phyloP scores from a whole-genome alignment of 2,888 invertebrate species.

The Ischnura elegans region DNA sequence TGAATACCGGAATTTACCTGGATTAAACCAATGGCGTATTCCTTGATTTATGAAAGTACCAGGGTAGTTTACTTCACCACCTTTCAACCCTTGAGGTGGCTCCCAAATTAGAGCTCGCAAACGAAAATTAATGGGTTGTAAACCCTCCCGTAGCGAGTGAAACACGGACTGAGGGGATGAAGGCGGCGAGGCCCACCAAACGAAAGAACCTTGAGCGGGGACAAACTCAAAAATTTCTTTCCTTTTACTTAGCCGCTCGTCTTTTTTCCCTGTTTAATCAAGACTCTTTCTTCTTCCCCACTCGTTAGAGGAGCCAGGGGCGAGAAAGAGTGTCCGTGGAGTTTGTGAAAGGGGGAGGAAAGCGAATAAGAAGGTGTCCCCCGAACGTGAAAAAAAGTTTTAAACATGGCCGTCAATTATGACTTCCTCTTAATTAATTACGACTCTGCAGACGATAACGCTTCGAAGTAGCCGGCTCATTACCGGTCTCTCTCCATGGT shows the following conservation, averaged over 20 bases:
- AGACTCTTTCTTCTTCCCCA: not conserved
- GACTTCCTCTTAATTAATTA: slow-evolving; percentile 48
- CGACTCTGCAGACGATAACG: slow-evolving; percentile 37
- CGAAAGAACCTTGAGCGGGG: not conserved
- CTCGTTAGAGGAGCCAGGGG: not conserved
- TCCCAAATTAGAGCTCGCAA: not conserved
- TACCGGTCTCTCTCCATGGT: not conserved
- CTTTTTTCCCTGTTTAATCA: not conserved
- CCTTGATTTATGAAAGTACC: no score
- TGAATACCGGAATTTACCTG: no score
- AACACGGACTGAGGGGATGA: not conserved
- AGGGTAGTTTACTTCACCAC: no score
- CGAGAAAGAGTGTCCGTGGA: not conserved
- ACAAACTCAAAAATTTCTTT: not conserved
- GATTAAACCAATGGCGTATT: no score
- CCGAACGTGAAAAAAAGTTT: not conserved
- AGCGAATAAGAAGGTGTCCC: not conserved
- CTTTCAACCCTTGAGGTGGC: not conserved
- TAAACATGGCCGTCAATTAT: slow-evolving; percentile 55
- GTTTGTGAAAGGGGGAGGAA: not conserved
- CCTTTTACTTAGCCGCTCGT: not conserved
- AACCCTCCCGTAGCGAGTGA: not conserved
- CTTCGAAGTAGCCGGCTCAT: slow-evolving; percentile 37
- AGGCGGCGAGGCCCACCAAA: not conserved
- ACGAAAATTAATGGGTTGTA: slow-evolving; percentile 16